Percentiles rank a stretch among this genome's conserved stretches.
Conservation (phyloP, 2,888 invertebrate species). For the Hemistola chrysoprasaria region DNA sequence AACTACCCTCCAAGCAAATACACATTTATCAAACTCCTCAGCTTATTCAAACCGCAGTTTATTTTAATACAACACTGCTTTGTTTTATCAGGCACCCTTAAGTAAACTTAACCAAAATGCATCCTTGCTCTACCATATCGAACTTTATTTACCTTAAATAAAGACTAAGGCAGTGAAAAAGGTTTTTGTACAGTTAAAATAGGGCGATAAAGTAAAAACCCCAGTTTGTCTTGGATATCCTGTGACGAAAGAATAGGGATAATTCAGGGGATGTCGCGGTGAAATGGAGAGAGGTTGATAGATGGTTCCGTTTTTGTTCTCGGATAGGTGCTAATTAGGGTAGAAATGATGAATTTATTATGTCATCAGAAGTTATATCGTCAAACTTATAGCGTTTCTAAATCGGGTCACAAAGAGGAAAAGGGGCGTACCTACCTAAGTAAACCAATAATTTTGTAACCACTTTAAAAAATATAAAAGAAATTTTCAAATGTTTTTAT, state of each 20-base stretch:
- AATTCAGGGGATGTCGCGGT: conserved; percentile 28
- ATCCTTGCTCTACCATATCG: background rate
- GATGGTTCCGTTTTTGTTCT: conserved; percentile 21
- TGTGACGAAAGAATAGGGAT: conserved; percentile 54
- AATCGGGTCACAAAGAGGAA: no score
- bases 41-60: conserved; percentile 27
- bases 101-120: conserved; percentile 19
- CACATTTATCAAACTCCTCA: conserved; percentile 21
- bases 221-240: conserved; percentile 49
- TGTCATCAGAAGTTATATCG: background rate
- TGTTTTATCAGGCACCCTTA: conserved; percentile 50
- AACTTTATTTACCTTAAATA: conserved; percentile 14
- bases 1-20: conserved; percentile 2
- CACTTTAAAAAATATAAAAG: no score
- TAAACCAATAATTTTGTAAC: no score
- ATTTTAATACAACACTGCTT: conserved; percentile 33
- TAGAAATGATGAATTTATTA: background rate
- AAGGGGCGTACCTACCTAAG: no score
- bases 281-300: conserved; percentile 29
- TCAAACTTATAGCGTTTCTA: no score
- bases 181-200: conserved; percentile 30
- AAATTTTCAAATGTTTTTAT: no score
- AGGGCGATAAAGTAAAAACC: conserved; percentile 55
- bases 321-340: conserved; percentile 1
- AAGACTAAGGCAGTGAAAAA: conserved; percentile 5